These are phyloP conservation scores for Theonella swinhoei DNA, from an alignment of 37 sponge, comb jelly and placozoan genomes.

Conservation along the genomic window DNA sequence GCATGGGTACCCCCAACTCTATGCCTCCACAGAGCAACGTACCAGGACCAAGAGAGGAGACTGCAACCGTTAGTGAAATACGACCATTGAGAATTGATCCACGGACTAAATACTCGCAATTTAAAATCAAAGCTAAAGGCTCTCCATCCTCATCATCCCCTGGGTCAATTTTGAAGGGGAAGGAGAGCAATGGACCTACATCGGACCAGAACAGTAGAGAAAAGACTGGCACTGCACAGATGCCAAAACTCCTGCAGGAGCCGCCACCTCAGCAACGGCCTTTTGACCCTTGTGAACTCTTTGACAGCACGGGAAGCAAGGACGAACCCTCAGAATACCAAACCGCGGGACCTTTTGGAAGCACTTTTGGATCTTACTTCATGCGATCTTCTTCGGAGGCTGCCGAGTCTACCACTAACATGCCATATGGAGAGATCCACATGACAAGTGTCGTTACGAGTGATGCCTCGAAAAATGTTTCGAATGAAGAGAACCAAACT, in stretches of 20 bases:
- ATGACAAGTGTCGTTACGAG: background rate
- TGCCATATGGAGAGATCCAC: conserved; percentile 55
- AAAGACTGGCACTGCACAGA: background rate
- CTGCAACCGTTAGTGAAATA: background rate
- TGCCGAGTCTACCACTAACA: background rate
- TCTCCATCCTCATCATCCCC: background rate
- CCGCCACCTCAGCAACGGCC: conserved; percentile 48
- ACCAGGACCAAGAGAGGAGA: background rate
- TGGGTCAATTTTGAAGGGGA: background rate
- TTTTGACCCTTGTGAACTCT: conserved; percentile 58
- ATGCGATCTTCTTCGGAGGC: background rate
- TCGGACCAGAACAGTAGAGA: background rate
- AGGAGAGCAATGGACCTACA: background rate
- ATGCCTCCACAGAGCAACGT: no score
- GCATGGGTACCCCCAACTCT: background rate
- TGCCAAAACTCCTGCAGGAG: conserved; percentile 63
- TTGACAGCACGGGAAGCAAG: conserved; percentile 23
- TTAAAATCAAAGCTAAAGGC: conserved; percentile 61
- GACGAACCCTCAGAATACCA: background rate
- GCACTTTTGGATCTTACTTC: conserved; percentile 25
- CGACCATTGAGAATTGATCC: conserved; percentile 29
- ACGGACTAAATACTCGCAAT: conserved; percentile 50
- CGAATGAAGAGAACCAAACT: background rate
- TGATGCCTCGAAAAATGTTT: no score
- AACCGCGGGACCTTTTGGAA: conserved; percentile 21